A percentile compares a stretch with the other conserved stretches of the same genome.
Conservation (phyloP, 37 sponge, comb jelly and placozoan genomes). For the Chondrilla cf. caribensis region DNA sequence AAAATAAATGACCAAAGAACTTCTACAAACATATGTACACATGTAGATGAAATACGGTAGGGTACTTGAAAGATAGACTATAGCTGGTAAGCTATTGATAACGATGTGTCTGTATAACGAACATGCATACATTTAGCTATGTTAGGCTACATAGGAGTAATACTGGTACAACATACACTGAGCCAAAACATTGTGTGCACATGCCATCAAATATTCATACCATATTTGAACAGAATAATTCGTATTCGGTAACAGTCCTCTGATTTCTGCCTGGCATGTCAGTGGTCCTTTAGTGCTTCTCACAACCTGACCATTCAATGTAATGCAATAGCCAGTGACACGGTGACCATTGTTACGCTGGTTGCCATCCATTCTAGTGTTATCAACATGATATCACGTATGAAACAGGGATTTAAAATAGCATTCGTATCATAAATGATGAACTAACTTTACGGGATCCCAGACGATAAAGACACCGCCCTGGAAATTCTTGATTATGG, state of each 20-base stretch:
- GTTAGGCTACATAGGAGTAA: too few species aligned
- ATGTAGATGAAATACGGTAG: too few species aligned
- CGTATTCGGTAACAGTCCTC: not conserved
- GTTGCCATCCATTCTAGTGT: slow-evolving; percentile 42
- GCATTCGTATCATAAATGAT: not conserved
- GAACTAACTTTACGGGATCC: slow-evolving; percentile 57
- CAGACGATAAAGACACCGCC: slow-evolving; percentile 54
- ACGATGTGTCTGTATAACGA: too few species aligned
- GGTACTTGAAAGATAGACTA: too few species aligned
- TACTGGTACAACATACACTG: too few species aligned
- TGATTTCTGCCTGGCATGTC: slow-evolving; percentile 44
- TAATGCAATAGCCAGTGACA: slow-evolving; percentile 44
- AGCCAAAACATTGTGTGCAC: too few species aligned
- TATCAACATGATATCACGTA: not conserved
- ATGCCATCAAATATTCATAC: too few species aligned
- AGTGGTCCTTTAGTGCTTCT: slow-evolving; percentile 21
- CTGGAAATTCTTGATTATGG: slow-evolving; percentile 19
- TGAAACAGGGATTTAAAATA: not conserved
- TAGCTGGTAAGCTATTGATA: too few species aligned
- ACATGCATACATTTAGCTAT: too few species aligned
- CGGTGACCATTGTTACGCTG: slow-evolving; percentile 43
- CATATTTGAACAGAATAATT: slow-evolving; percentile 46
- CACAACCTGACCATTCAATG: slow-evolving; percentile 27
- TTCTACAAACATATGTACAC: too few species aligned
- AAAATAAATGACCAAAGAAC: too few species aligned